Conservation (phyloP, 2,113 vertebrate genomes). For the Caranx ignobilis region DNA sequence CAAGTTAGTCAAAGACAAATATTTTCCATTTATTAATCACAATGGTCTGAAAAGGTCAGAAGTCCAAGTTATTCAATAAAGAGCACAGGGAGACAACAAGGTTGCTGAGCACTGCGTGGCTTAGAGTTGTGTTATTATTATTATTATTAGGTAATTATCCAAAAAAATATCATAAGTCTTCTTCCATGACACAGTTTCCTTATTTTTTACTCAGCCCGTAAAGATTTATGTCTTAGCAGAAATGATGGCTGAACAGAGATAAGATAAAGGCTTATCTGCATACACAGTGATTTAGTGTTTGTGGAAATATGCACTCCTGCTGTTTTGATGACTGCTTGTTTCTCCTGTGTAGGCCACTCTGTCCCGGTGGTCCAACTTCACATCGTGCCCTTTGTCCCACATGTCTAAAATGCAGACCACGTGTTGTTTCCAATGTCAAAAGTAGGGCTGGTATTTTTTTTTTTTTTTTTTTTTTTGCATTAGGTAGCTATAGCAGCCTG, state of each 20-base stretch:
- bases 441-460: conserved; percentile 36
- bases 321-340: conserved; percentile 38
- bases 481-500: not conserved
- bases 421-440: conserved; percentile 81
- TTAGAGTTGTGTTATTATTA: not conserved
- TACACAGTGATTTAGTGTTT: conserved; percentile 44
- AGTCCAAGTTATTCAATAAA: not conserved
- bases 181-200: conserved; percentile 9
- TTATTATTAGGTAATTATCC: not conserved
- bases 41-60: conserved; percentile 7
- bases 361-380: conserved; percentile 72
- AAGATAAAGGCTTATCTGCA: conserved; percentile 28
- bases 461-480: conserved; percentile 11
- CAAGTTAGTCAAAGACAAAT: conserved; percentile 42
- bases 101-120: not conserved
- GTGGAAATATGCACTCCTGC: conserved; percentile 37
- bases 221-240: not conserved
- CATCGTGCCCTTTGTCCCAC: conserved; percentile 83
- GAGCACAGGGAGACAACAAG: not conserved
- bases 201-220: conserved; percentile 17
- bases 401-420: conserved; percentile 82
- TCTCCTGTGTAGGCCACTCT: conserved; percentile 47
- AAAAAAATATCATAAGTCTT: not conserved
- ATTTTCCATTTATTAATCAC: conserved; percentile 45
- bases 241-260: conserved; percentile 19